Conservation (phyloP, 2,888 invertebrate genomes). For the Nipponacmea schrenckii region DNA sequence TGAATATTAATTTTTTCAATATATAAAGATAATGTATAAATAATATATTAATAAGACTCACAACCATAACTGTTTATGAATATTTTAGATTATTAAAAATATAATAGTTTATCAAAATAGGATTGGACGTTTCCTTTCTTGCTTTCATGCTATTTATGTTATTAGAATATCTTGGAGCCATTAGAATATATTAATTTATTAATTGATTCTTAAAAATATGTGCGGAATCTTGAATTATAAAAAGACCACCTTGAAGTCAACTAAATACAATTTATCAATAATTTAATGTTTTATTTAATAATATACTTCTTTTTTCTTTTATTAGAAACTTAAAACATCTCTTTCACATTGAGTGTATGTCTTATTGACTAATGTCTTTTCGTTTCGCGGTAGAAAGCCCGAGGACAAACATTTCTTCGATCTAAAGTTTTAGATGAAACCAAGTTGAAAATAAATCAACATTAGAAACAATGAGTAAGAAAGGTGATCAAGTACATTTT, state of each 20-base stretch:
- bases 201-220: too few species aligned
- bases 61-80: too few species aligned
- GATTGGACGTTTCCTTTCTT: too few species aligned
- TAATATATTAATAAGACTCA: too few species aligned
- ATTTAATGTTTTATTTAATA: not conserved
- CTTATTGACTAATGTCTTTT: not conserved
- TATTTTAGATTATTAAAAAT: too few species aligned
- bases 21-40: too few species aligned
- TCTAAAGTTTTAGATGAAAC: not conserved
- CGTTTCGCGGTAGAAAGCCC: not conserved
- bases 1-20: too few species aligned
- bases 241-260: slow-evolving; percentile 1
- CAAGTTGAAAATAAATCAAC: not conserved
- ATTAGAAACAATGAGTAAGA: not conserved
- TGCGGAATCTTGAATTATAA: too few species aligned
- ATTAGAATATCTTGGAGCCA: too few species aligned
- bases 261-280: not conserved
- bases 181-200: too few species aligned
- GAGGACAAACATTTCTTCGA: slow-evolving; percentile 4
- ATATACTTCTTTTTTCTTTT: slow-evolving; percentile 3
- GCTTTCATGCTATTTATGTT: too few species aligned
- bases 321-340: not conserved
- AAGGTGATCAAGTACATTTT: not conserved
- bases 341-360: not conserved
- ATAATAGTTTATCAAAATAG: too few species aligned